A percentile compares a stretch with the other conserved stretches of the same genome.
phyloP scores from a whole-genome alignment of 2,797 vertebrate species.

The Helicolenus hilgendorfi region DNA sequence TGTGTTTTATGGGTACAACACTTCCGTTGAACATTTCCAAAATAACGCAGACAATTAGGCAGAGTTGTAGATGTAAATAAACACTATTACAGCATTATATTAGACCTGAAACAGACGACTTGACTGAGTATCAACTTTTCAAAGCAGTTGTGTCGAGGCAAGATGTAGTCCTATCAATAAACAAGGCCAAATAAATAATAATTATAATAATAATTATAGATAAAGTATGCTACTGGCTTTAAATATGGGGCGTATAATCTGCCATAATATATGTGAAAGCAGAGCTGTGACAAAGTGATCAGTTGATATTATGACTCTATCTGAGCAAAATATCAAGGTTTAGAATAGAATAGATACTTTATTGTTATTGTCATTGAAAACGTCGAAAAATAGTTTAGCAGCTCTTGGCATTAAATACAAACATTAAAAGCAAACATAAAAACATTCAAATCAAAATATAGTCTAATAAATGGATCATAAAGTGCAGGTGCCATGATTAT shows the following conservation, averaged over 20 bases:
- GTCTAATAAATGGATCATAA: too few species aligned
- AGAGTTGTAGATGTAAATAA: background rate
- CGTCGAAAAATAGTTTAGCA: too few species aligned
- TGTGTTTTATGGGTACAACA: background rate
- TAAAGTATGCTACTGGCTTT: background rate
- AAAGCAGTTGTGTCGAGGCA: background rate
- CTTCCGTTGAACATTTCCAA: background rate
- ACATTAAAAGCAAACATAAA: too few species aligned
- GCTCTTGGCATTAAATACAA: too few species aligned
- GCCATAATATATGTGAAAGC: background rate
- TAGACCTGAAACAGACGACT: background rate
- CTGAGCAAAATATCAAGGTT: background rate
- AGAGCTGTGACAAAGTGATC: background rate
- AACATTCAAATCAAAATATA: too few species aligned
- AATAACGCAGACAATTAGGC: background rate
- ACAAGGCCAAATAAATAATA: background rate
- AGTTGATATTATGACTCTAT: background rate
- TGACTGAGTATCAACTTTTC: background rate
- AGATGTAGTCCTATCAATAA: background rate
- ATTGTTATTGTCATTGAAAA: too few species aligned
- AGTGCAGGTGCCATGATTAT: too few species aligned
- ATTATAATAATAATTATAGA: background rate
- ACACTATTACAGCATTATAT: background rate
- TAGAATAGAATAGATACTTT: too few species aligned
- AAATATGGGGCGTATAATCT: background rate